Evolutionary conservation across 2,797 vertebrate species (phyloP), one percentile per base, ranked within the genome.

Genomic region (Naso thynnoides): DNA sequence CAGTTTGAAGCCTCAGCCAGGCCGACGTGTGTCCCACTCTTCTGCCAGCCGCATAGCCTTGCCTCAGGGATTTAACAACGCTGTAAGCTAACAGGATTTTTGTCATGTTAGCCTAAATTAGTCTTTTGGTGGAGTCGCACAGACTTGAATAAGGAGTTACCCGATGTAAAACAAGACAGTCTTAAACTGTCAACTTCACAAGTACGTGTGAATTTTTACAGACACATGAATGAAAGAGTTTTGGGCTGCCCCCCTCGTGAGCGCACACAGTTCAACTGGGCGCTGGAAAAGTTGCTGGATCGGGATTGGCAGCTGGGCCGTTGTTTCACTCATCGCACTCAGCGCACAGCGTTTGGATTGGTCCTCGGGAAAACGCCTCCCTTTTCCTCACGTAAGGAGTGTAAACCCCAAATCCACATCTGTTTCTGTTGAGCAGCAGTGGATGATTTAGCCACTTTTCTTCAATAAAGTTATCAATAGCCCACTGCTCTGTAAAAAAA

Each of bases 71-170:
- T 90, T 92, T 96, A 72, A 94, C 86, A 67, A 94, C 85, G 83
- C 93, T 94, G 91, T 72, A 95, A 73, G 94, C 95, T 74, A 94
- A 91, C 87, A 97, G 91, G 85, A 99, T 95, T 87, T 94, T 95
- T 78, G 94, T 94, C 97, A 98, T 99, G 71, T 93, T 91, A 65
- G 15, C 48, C 9, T 26, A 13, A 57, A 19, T 58, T 21, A 15
- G 23, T 36, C 55, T 47, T 57, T 71, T 66, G 10, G 33, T 16
- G 16, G 74, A 41, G 33, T 21, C 1, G 26, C 16, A 8, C 56
- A 0, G 75, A 11, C 29, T 11, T 29, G 27, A 10, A n/a, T 44
- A 71, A 39, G 16, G 45, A n/a, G 44, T 29, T 33, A 16, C 8
- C 1, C 1, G 13, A 8, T n/a, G 6, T 9, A 11, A 39, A 31